Evolutionary conservation across 30 jellyfish, hydroid and myxozoan genomes (phyloP).

Genomic region (Catostylus mosaicus): DNA sequence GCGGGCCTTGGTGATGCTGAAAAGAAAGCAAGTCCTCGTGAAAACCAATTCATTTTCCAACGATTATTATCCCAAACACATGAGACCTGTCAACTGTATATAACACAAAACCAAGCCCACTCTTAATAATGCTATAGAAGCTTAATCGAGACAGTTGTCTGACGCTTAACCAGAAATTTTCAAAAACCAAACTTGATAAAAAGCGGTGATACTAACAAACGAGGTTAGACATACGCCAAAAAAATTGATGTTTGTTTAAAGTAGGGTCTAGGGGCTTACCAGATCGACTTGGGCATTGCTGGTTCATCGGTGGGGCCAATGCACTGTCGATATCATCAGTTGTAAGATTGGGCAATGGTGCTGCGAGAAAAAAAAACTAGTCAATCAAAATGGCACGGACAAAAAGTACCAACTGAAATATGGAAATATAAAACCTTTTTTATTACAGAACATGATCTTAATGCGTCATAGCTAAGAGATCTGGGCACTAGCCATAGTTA

Average conservation of each 20-base stretch:
- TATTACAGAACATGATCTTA: not conserved
- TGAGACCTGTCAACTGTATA: too few species aligned
- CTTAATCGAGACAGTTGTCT: too few species aligned
- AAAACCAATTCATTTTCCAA: not conserved
- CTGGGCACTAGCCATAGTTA: not conserved
- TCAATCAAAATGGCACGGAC: too few species aligned
- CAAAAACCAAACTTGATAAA: too few species aligned
- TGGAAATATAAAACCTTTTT: not conserved
- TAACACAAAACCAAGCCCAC: too few species aligned
- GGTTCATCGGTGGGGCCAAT: conserved; percentile 94
- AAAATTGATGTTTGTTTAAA: too few species aligned
- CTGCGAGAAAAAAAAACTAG: conserved; percentile 48
- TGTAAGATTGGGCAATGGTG: conserved; percentile 97
- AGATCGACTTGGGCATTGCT: conserved; percentile 66
- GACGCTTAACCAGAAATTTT: too few species aligned
- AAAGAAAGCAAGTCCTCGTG: not conserved
- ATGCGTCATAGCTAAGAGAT: not conserved
- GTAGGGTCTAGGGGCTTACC: conserved; percentile 26
- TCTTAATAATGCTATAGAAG: too few species aligned
- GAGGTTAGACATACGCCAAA: too few species aligned
- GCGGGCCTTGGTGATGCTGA: conserved; percentile 22
- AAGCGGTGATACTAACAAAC: too few species aligned
- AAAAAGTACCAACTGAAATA: not conserved
- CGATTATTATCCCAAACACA: too few species aligned
- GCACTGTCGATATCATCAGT: conserved; percentile 99